A percentile compares a stretch with the other conserved stretches of the same genome.
Conservation (phyloP, 2,113 vertebrate genomes). For the Reinhardtius hippoglossoides region DNA sequence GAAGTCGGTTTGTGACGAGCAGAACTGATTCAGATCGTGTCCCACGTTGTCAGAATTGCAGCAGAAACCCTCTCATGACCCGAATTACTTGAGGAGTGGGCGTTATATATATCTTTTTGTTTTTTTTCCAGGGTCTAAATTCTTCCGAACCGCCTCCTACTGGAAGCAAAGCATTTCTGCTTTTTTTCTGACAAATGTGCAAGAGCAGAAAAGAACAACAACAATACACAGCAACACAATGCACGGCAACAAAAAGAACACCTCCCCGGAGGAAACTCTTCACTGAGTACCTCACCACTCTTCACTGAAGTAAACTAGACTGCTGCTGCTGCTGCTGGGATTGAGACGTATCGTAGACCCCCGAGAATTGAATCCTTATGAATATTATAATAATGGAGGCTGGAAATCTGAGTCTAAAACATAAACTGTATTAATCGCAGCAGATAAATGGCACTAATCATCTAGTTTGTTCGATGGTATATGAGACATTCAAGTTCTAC, state of each 20-base stretch:
- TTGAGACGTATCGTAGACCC: not conserved
- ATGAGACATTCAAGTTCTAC: too few relatives aligned
- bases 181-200: constrained; percentile 56
- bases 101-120: not conserved
- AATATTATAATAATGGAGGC: constrained; percentile 12
- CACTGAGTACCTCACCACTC: constrained; percentile 14
- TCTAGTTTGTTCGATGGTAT: too few relatives aligned
- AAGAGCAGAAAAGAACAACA: not conserved
- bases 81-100: constrained; percentile 12
- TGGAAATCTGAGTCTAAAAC: not conserved
- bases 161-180: constrained; percentile 48
- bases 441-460: too few relatives aligned
- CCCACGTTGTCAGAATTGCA: not conserved
- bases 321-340: not conserved
- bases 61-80: not conserved
- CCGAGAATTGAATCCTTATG: not conserved
- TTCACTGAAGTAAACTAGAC: constrained; percentile 13
- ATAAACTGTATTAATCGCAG: not conserved
- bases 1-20: not conserved
- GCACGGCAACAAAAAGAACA: constrained; percentile 28
- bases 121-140: constrained; percentile 18
- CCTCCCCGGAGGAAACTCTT: constrained; percentile 28
- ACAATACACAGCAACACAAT: constrained; percentile 35
- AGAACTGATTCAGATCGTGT: not conserved
- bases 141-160: constrained; percentile 29